Evolutionary conservation across 2,888 invertebrate genomes (phyloP), one percentile per base, ranked within the genome.

Genomic region (Amphimallon solstitiale): DNA sequence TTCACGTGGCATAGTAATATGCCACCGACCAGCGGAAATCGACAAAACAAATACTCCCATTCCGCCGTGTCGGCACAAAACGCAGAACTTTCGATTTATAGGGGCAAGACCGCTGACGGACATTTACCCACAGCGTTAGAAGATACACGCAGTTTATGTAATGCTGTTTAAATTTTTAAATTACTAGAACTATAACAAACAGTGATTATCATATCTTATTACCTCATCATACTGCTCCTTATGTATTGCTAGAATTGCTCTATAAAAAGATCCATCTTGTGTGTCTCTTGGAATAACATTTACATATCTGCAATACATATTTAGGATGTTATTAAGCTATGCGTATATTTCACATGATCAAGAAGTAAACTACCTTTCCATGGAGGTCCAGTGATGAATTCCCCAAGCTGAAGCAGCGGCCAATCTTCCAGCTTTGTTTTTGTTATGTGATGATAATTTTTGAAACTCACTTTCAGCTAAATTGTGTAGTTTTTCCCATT

Each of bases 321-420:
- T 43, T 17, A 23, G 17, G n/a, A 40, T 17, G 43, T 29, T 43
- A 38, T 59, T 14, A 29, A 54, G 35, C 10, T 21, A 34, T 9
- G 14, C 21, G 37, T n/a, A n/a, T n/a, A n/a, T n/a, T n/a, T 40
- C 6, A 66, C n/a, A 48, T 29, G 14, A 48, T 12, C 7, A 45
- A 45, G n/a, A 45, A 19, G 6, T 14, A 19, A 29, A 15, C 43
- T 64, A 97, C 74, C 92, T 90, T 71, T 93, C 90, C 96, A 99
- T 96, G 2, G 92, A 91, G 23, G 93, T 92, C 95, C 97, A 98
- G 76, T 97, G 92, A 65, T 92, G 92, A 14, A 97, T 84, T 1
- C 98, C 98, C 96, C 99, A 99, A 0, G 98, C 94, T 0, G 98
- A 93, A 0, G 97, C 95, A 0, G 94, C 92, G 0, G 97, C 97